Base-by-base conservation (phyloP, 2,797 vertebrate genomes). In the Siniperca scherzeri region DNA sequence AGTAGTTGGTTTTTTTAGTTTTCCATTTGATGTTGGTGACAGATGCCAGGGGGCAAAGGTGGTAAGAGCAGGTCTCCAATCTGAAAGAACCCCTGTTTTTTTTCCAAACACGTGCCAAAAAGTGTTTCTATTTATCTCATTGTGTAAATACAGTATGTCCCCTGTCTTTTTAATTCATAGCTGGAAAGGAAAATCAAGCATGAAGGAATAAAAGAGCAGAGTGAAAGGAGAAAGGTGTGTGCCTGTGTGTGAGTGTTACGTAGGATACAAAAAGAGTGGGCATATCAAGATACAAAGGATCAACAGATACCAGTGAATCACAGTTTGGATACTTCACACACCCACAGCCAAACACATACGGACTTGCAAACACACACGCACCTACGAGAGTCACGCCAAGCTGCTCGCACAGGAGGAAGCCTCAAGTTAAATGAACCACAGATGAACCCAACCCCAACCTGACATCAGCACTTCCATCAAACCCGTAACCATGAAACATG, bases 21-120 rank as follows among this genome's bases (percentile, higher is more conserved):
- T 75, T 87, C 69, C 53, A 83, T 93, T 93, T 94, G 94, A 95
- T 94, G 93, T 91, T 72, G 81, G 85, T 89, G 92, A 88, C 6
- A 93, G 91, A 94, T 93, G 96, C 92, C 95, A 91, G 57, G 90
- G 74, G 84, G 56, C 33, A 86, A 73, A 92, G 94, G 94, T 92
- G 75, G 87, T n/a, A 56, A 92, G 60, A 55, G 80, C 30, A 84
- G 46, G 77, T 77, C 77, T 78, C 66, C 76, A 89, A 82, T 83
- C 77, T 79, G 85, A 92, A 78, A 55, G 85, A 77, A 83, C 50
- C 89, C 74, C 78, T 73, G 66, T 57, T 65, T 71, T 74, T 56
- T 56, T 56, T 48, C 8, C 59, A 65, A 73, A 68, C 81, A 70
- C 62, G 33, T 76, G 72, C 56, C 56, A 62, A 71, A 80, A 79